Conservation (phyloP, 2,797 vertebrate genomes). For the Oreonectes daqikongensis region DNA sequence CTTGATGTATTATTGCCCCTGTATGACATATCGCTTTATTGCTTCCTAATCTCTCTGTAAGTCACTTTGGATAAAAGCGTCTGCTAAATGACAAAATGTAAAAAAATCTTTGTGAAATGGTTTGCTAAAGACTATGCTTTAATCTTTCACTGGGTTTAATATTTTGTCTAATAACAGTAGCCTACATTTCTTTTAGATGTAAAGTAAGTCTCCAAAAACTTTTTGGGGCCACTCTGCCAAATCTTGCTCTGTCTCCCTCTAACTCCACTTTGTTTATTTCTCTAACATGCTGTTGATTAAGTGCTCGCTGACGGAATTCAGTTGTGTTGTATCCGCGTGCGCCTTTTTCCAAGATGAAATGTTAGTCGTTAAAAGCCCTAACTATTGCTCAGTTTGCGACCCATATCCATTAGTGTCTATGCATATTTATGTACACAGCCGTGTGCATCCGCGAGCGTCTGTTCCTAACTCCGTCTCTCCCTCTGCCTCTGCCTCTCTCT, state of each 20-base stretch:
- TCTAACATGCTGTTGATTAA: background rate
- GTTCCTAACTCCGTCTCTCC: background rate
- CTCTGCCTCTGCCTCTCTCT: no score
- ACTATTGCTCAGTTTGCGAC: background rate
- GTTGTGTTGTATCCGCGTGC: background rate
- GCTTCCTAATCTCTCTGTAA: no score
- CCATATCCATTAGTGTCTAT: background rate
- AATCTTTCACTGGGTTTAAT: background rate
- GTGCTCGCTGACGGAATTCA: background rate
- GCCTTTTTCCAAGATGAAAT: background rate
- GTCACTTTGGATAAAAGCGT: no score
- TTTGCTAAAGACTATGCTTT: background rate
- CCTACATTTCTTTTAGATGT: background rate
- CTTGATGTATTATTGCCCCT: no score
- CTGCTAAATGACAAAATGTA: no score
- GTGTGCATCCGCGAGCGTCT: background rate
- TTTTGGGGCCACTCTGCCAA: no score
- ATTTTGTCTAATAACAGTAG: background rate
- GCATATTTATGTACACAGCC: slow-evolving; percentile 6
- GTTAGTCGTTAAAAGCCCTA: background rate
- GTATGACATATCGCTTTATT: no score
- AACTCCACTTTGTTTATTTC: background rate
- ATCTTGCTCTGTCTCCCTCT: no score
- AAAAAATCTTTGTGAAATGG: no score
- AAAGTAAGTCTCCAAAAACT: no score